Conservation (phyloP, 37 sponge, comb jelly and placozoan genomes). For the Diacarnus erythraeanus region DNA sequence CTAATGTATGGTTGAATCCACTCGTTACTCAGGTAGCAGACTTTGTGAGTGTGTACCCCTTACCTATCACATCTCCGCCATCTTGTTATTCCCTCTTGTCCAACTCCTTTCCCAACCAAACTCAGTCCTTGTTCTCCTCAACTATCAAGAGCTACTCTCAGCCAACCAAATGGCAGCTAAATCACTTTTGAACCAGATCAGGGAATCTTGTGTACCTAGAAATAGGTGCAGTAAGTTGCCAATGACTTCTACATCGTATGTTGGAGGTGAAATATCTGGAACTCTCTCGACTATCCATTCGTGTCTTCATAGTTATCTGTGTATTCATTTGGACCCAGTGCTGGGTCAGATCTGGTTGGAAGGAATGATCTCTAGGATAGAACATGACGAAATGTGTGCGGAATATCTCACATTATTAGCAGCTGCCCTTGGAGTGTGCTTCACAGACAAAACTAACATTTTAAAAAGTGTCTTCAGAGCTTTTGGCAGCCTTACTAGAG, state of each 20-base stretch:
- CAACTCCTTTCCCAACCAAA: constrained; percentile 42
- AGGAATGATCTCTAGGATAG: neutral
- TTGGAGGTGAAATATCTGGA: neutral
- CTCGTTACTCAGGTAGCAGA: no score
- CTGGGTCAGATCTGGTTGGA: neutral
- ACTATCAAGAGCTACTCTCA: neutral
- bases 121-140: neutral
- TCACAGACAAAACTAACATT: neutral
- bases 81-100: constrained; percentile 22
- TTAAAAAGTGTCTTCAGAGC: constrained; percentile 1
- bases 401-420: constrained; percentile 6
- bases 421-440: neutral
- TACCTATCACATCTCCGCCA: neutral
- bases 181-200: neutral
- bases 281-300: neutral
- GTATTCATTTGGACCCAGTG: neutral
- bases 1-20: no score
- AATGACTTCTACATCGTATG: neutral
- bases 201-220: neutral
- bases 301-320: neutral
- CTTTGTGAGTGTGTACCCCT: no score
- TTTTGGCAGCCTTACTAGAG: constrained; percentile 3
- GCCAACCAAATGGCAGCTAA: constrained; percentile 14
- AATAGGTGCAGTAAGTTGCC: neutral
- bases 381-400: no score